Evolutionary conservation across 1,140 invertebrate species (phyloP), one percentile per base, ranked within the genome.

Genomic region (Vanessa atalanta): DNA sequence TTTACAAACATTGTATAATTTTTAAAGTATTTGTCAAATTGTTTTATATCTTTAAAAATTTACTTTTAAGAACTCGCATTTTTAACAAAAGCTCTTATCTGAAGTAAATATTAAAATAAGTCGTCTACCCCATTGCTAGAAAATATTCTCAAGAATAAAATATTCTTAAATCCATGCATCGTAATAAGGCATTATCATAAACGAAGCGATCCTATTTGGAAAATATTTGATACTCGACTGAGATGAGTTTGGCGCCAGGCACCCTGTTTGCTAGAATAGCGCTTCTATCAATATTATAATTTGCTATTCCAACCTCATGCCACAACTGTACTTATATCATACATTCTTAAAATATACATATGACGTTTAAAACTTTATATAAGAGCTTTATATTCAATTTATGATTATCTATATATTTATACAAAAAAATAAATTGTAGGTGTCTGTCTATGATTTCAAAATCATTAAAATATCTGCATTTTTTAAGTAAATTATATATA

Each of bases 121-220:
- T 53, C n/a, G 15, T 16, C n/a, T 16, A 9, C 6, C 37, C 7
- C 37, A 43, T 43, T 43, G 37, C 37, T 6, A 43, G 37, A 9
- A 53, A 16, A 53, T 53, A 16, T 60, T 60, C 9, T 60, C 23
- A 23, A 26, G 11, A 26, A 60, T 60, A 15, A 26, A 26, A 60
- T 60, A 60, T 60, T 60, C 55, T 60, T 60, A 60, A 60, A 60
- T 60, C 55, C 55, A 60, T 60, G 23, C 55, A 60, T 11, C 23
- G 20, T 60, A 60, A 60, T 60, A 60, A 60, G 55, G 55, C 20
- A 60, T 60, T 60, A 60, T 60, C 55, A 60, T 60, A 60, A 60
- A 23, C 55, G 23, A 60, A 60, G 55, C 55, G 55, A 60, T 60
- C 23, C 55, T 60, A 60, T 26, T 60, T 60, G 55, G 20, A 26